Conservation (phyloP, 53 echinoderm and acorn worm genomes). For the Zoroaster sp. region DNA sequence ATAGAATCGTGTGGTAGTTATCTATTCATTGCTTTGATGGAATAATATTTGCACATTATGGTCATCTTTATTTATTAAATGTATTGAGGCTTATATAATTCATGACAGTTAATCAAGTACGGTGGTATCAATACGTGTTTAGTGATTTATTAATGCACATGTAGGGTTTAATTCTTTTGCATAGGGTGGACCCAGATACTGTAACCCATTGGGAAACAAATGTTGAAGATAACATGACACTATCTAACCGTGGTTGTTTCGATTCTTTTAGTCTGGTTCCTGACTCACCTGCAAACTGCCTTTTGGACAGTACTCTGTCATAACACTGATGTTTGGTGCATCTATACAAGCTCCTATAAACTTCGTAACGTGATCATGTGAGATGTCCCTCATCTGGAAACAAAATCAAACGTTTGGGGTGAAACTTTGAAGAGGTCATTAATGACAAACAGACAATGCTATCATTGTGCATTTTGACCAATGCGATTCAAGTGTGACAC, state of each 20-base stretch:
- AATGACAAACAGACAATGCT: too few species aligned
- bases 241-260: not conserved
- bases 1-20: not conserved
- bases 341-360: constrained; percentile 95
- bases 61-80: too few species aligned
- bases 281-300: constrained; percentile 88
- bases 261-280: not conserved
- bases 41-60: not conserved
- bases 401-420: not conserved
- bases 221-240: not conserved
- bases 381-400: constrained; percentile 90
- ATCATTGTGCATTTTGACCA: too few species aligned
- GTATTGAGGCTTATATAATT: too few species aligned
- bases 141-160: too few species aligned
- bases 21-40: not conserved
- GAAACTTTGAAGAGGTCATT: too few species aligned
- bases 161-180: too few species aligned
- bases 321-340: constrained; percentile 92
- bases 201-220: too few species aligned
- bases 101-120: too few species aligned
- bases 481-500: too few species aligned
- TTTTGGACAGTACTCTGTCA: constrained; percentile 96
- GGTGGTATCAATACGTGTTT: too few species aligned
- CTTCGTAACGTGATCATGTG: constrained; percentile 98
- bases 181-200: too few species aligned